These are phyloP conservation scores for Caerostris extrusa DNA, from an alignment of 1,140 invertebrate genomes.

Conservation along the genomic window DNA sequence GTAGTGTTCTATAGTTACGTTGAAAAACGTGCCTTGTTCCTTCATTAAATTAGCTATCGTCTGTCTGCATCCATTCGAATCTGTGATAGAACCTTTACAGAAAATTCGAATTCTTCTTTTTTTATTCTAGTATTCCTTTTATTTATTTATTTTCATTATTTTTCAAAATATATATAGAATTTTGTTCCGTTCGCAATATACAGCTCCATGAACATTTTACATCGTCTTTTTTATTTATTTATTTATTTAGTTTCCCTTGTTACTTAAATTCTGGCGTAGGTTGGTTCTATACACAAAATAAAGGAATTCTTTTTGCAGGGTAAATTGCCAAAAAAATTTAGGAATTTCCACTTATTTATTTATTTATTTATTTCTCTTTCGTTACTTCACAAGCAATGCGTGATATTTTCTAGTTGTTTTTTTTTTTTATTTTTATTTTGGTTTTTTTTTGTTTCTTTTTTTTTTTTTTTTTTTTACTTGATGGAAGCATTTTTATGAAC, in stretches of 20 bases:
- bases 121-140: background rate
- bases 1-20: background rate
- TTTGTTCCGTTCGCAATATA: background rate
- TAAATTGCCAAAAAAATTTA: slow-evolving; percentile 68
- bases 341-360: slow-evolving; percentile 28
- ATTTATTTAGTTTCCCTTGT: background rate
- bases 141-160: background rate
- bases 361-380: background rate
- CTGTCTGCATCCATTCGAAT: slow-evolving; percentile 50
- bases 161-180: background rate
- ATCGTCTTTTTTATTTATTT: slow-evolving; percentile 1
- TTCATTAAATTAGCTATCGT: slow-evolving; percentile 70
- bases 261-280: background rate
- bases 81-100: background rate
- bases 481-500: slow-evolving; percentile 5
- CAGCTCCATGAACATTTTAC: background rate
- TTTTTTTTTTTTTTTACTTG: background rate
- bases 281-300: slow-evolving; percentile 5
- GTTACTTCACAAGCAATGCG: background rate
- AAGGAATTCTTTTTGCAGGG: slow-evolving; percentile 11
- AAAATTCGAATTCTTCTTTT: background rate
- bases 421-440: background rate
- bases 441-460: background rate
- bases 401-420: background rate
- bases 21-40: slow-evolving; percentile 24